Conservation (phyloP, 2,888 invertebrate species). For the Arctia plantaginis region DNA sequence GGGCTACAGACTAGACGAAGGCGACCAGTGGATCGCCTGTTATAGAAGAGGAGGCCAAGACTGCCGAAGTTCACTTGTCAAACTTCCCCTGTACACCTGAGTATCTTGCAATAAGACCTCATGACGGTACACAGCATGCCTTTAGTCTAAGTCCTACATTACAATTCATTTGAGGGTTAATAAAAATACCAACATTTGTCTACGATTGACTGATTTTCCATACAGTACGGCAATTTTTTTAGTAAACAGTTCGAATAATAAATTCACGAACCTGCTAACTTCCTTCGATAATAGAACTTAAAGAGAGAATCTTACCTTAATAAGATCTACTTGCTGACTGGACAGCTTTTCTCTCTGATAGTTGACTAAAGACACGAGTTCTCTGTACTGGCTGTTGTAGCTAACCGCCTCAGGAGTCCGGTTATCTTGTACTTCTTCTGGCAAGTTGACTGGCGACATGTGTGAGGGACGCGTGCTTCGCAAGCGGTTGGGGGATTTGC, state of each 20-base stretch:
- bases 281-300: neutral
- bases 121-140: neutral
- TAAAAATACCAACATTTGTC: neutral
- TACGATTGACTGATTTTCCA: neutral
- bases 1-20: neutral
- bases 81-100: neutral
- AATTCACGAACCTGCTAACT: too few species aligned
- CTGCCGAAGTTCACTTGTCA: neutral
- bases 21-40: too few species aligned
- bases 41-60: neutral
- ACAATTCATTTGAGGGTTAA: neutral
- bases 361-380: conserved; percentile 95
- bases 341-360: conserved; percentile 96
- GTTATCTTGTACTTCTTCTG: conserved; percentile 66
- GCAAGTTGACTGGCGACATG: conserved; percentile 79
- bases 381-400: conserved; percentile 92
- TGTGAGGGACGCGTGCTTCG: conserved; percentile 69
- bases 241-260: too few species aligned
- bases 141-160: neutral
- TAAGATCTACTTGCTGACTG: conserved; percentile 95
- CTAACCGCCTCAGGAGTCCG: conserved; percentile 87
- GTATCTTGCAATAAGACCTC: neutral
- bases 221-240: neutral
- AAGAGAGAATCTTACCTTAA: conserved; percentile 87
- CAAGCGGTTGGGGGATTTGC: conserved; percentile 78